Conservation (phyloP, 2,888 invertebrate genomes). For the Eupithecia pulchellata region DNA sequence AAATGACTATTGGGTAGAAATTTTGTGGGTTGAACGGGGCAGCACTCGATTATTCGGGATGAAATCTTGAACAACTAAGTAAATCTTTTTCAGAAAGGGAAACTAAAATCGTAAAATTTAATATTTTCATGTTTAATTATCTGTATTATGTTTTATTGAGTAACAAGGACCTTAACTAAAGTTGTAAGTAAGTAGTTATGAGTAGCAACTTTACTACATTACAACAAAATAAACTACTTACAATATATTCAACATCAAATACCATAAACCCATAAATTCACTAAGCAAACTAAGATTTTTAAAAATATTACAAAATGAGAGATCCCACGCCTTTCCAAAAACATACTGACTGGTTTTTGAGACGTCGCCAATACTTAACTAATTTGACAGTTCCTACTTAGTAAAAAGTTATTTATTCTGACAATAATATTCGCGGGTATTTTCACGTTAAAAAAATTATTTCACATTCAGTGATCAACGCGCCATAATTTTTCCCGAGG, state of each 20-base stretch:
- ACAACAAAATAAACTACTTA: background rate
- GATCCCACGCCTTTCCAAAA: background rate
- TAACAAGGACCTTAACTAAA: background rate
- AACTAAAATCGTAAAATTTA: background rate
- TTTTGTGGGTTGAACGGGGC: too few species aligned
- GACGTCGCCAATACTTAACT: too few species aligned
- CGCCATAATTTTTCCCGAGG: too few species aligned
- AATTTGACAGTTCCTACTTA: too few species aligned
- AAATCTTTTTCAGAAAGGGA: background rate
- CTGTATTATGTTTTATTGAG: conserved; percentile 6
- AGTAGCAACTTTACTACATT: background rate
- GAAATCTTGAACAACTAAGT: background rate
- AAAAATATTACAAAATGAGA: too few species aligned
- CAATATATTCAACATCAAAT: background rate
- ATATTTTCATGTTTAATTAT: background rate
- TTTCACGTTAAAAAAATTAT: too few species aligned
- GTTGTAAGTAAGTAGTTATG: conserved; percentile 9
- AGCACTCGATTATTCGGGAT: background rate
- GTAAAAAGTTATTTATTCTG: too few species aligned
- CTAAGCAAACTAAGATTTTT: background rate
- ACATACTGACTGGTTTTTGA: background rate
- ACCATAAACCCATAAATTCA: background rate
- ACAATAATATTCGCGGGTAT: too few species aligned
- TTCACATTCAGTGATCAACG: too few species aligned
- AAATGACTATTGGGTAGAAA: too few species aligned